A percentile compares a stretch with the other conserved stretches of the same genome.
These are phyloP conservation scores for Caenorhabditis sulstoni DNA, from an alignment of 2,888 invertebrate species.

Conservation along the genomic window DNA sequence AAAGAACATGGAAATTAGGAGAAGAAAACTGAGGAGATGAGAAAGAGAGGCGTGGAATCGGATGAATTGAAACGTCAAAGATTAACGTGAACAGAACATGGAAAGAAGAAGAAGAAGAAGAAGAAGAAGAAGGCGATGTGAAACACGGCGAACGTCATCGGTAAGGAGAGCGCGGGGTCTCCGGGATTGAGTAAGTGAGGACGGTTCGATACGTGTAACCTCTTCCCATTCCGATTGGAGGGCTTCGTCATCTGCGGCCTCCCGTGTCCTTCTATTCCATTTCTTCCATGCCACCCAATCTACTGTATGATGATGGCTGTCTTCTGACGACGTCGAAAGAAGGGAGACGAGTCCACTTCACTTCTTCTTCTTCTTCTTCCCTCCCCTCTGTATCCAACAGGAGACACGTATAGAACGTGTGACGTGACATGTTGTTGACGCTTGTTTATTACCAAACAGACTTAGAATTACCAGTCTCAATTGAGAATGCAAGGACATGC, in stretches of 20 bases:
- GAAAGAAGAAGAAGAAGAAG: no score
- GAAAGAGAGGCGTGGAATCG: slow-evolving; percentile 17
- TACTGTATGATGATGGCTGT: slow-evolving; percentile 35
- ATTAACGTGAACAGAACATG: slow-evolving; percentile 39
- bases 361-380: slow-evolving; percentile 27
- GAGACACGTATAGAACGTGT: slow-evolving; percentile 52
- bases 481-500: slow-evolving; percentile 15
- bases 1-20: slow-evolving; percentile 48
- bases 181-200: slow-evolving; percentile 14
- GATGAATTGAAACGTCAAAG: slow-evolving; percentile 59
- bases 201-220: slow-evolving; percentile 43
- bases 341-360: slow-evolving; percentile 33
- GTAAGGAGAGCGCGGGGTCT: background rate
- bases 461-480: slow-evolving; percentile 33
- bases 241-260: slow-evolving; percentile 23
- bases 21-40: slow-evolving; percentile 12
- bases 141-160: slow-evolving; percentile 38
- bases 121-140: slow-evolving; percentile 22
- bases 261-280: slow-evolving; percentile 12
- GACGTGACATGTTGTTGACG: slow-evolving; percentile 52
- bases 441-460: slow-evolving; percentile 28
- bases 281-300: slow-evolving; percentile 2
- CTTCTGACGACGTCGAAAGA: slow-evolving; percentile 6
- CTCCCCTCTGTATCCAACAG: slow-evolving; percentile 19
- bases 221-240: slow-evolving; percentile 24